A percentile compares a stretch with the other conserved stretches of the same genome.
Evolutionary conservation across 1,140 invertebrate species (phyloP).

Genomic region (Drosophila subobscura): DNA sequence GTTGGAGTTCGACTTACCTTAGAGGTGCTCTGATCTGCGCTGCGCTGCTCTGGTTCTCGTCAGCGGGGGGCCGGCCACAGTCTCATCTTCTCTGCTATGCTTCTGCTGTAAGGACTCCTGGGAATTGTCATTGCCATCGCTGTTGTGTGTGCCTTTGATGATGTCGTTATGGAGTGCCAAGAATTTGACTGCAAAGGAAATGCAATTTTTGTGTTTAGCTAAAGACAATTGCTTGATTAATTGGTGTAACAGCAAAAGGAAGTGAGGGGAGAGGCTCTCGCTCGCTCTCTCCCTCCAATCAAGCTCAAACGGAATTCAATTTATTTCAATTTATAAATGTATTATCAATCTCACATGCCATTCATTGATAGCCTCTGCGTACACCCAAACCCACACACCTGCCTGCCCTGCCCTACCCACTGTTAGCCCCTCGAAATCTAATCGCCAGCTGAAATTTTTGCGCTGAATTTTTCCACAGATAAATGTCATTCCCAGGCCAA

Average conservation of each 20-base stretch:
- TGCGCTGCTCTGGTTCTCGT: background rate
- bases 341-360: no score
- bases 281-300: no score
- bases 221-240: background rate
- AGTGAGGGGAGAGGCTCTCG: no score
- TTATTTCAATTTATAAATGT: no score
- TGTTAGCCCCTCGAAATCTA: slow-evolving; percentile 26
- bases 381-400: slow-evolving; percentile 10
- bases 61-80: background rate
- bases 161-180: slow-evolving; percentile 50
- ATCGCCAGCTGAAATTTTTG: slow-evolving; percentile 28
- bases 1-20: slow-evolving; percentile 43
- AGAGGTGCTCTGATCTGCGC: slow-evolving; percentile 13
- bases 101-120: slow-evolving; percentile 65
- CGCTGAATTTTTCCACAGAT: slow-evolving; percentile 44
- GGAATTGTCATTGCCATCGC: slow-evolving; percentile 40
- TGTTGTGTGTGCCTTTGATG: slow-evolving; percentile 42
- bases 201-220: slow-evolving; percentile 28
- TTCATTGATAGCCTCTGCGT: background rate
- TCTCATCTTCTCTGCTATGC: slow-evolving; percentile 24
- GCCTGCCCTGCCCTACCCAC: slow-evolving; percentile 4
- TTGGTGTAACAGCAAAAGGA: no score
- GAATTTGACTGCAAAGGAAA: slow-evolving; percentile 45
- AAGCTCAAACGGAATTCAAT: no score
- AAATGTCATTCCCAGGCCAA: slow-evolving; percentile 66